Evolutionary conservation across 2,113 vertebrate species (phyloP).

Genomic region (Esox niger): DNA sequence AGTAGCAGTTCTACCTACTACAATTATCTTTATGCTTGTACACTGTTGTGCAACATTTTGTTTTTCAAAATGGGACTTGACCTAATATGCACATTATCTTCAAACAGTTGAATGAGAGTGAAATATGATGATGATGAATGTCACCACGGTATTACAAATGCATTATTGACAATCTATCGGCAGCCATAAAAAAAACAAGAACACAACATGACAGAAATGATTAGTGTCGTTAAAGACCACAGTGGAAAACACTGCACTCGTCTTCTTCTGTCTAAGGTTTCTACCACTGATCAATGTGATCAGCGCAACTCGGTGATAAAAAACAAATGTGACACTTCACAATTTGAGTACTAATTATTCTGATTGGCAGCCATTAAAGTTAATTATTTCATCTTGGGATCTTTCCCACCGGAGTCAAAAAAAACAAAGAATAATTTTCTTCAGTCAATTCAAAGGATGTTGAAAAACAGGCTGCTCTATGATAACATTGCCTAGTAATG

Average conservation of each 20-base stretch:
- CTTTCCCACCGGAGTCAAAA: slow-evolving; percentile 77
- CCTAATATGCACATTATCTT: slow-evolving; percentile 91
- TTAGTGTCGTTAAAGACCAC: slow-evolving; percentile 86
- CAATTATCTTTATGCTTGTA: slow-evolving; percentile 92
- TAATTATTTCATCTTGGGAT: slow-evolving; percentile 44
- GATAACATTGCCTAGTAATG: slow-evolving; percentile 53
- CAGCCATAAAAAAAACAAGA: slow-evolving; percentile 77
- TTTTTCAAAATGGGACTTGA: slow-evolving; percentile 78
- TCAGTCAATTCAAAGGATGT: slow-evolving; percentile 60
- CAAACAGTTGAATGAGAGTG: slow-evolving; percentile 85
- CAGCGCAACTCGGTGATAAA: slow-evolving; percentile 86
- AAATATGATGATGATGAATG: slow-evolving; percentile 91
- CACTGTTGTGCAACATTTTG: slow-evolving; percentile 93
- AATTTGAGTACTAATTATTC: slow-evolving; percentile 80
- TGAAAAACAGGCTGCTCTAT: slow-evolving; percentile 74
- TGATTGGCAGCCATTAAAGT: slow-evolving; percentile 85
- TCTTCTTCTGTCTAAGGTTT: slow-evolving; percentile 72
- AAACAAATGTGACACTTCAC: slow-evolving; percentile 79
- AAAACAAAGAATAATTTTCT: slow-evolving; percentile 28
- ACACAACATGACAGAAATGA: slow-evolving; percentile 83
- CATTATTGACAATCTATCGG: slow-evolving; percentile 86
- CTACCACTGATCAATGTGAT: slow-evolving; percentile 99
- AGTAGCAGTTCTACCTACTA: slow-evolving; percentile 98
- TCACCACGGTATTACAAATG: slow-evolving; percentile 94
- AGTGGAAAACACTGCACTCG: slow-evolving; percentile 96